Conservation (phyloP, 92 coral and sea anemone genomes). For the Umimayanthus kanabou region DNA sequence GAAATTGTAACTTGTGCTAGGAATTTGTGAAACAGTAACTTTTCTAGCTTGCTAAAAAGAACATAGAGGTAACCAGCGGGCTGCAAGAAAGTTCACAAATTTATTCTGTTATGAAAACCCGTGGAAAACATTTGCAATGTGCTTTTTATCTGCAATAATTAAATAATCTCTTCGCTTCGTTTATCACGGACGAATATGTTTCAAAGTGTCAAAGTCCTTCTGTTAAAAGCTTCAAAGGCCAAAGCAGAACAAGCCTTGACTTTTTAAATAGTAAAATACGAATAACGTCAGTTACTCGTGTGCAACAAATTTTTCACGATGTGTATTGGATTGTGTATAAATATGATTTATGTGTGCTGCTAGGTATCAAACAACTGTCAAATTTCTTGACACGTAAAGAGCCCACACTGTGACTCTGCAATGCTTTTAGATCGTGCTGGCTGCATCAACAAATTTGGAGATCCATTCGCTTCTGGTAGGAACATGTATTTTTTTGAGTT, state of each 20-base stretch:
- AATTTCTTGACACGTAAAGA: background rate
- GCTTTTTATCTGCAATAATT: constrained; percentile 10
- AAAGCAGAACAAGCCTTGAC: background rate
- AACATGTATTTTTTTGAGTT: background rate
- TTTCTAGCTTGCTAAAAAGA: constrained; percentile 16
- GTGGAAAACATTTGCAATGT: constrained; percentile 3
- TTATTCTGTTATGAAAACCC: constrained; percentile 5
- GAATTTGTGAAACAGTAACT: constrained; percentile 6
- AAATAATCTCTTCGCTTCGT: constrained; percentile 9
- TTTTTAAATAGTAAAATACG: background rate
- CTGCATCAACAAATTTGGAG: background rate
- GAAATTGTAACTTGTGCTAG: no score
- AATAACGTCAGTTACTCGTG: background rate
- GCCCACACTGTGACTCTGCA: background rate
- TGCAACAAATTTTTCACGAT: constrained; percentile 1
- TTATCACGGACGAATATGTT: background rate
- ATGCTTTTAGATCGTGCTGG: background rate
- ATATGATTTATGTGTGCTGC: background rate
- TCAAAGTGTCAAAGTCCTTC: background rate
- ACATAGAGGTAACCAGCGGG: constrained; percentile 9
- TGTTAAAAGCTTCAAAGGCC: no score
- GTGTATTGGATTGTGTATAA: background rate
- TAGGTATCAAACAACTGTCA: background rate
- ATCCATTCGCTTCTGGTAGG: background rate
- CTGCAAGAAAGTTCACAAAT: constrained; percentile 10